Base-by-base conservation (phyloP, 2,888 invertebrate species). In the Agrypnus murinus region DNA sequence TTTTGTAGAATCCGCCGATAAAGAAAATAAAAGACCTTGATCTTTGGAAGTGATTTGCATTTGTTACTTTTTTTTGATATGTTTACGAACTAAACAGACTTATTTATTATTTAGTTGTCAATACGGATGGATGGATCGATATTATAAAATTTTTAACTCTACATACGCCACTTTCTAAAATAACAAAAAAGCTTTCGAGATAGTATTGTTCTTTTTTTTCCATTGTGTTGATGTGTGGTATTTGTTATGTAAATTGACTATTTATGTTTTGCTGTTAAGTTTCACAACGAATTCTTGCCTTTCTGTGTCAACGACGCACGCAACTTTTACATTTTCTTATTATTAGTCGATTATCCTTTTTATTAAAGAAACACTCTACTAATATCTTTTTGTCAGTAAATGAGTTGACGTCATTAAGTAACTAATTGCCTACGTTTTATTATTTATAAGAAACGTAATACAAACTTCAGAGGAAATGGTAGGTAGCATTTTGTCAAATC, bases 171-270 rank as follows among this genome's bases (percentile, higher is more conserved):
- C 65, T 65, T 65, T 65, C 65, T 65, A 65, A 66, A 66, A 65
- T n/a, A n/a, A n/a, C n/a, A n/a, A 58, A 66, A 53, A 48, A 43
- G 36, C 63, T n/a, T 60, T 15, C 48, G 38, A 59, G 66, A 66
- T 66, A 66, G 66, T 58, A 67, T 71, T 71, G 66, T 71, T 71
- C 62, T 53, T 65, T 65, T n/a, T n/a, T 65, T 66, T 66, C 70
- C 65, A 69, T 69, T 72, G 70, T 70, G 60, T 65, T 60, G 64
- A 60, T 46, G 57, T 60, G 60, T 69, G 67, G 43, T 69, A 69
- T 72, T 72, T 69, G 69, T 72, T 69, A 69, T 69, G 72, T 65
- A 72, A 72, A 69, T 68, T 69, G 50, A 46, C 40, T 65, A 60
- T 72, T 71, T 68, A 69, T 62, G 60, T 65, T 69, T 59, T 69